Evolutionary conservation across 2,797 vertebrate genomes (phyloP).

Genomic region (Cichlasoma orientale): DNA sequence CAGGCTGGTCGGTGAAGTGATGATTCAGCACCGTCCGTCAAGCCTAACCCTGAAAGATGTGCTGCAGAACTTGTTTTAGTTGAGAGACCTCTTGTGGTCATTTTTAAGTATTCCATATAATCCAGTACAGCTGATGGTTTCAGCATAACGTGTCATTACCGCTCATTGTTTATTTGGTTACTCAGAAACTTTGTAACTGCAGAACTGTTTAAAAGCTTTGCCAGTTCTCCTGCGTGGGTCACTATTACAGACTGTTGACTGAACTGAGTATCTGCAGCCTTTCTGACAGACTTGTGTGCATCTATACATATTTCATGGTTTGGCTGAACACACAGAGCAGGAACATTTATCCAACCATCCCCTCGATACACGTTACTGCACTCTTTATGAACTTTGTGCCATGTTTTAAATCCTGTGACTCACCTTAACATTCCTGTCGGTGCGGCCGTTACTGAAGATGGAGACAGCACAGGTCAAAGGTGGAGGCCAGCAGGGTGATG

Average conservation of each 20-base stretch:
- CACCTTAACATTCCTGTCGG: conserved; percentile 85
- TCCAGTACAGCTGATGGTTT: too few species aligned
- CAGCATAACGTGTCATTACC: too few species aligned
- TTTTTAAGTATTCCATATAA: background rate
- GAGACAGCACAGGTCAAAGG: conserved; percentile 86
- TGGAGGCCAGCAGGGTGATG: conserved; percentile 83
- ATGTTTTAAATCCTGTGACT: background rate
- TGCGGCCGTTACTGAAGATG: conserved; percentile 83
- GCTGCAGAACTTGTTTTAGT: too few species aligned
- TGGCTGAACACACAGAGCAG: background rate
- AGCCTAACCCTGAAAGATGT: too few species aligned
- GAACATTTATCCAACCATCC: background rate
- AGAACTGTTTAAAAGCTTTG: too few species aligned
- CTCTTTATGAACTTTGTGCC: background rate
- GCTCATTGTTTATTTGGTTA: too few species aligned
- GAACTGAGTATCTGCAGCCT: background rate
- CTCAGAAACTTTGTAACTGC: too few species aligned
- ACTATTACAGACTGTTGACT: background rate
- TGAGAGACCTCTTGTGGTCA: too few species aligned
- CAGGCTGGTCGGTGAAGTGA: too few species aligned
- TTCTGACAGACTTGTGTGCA: background rate
- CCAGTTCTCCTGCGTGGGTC: too few species aligned
- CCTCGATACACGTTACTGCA: fast-evolving
- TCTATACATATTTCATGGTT: background rate
- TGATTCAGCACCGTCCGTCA: too few species aligned